Evolutionary conservation across 2,888 invertebrate species (phyloP).

Genomic region (Chromoteleia sp.): DNA sequence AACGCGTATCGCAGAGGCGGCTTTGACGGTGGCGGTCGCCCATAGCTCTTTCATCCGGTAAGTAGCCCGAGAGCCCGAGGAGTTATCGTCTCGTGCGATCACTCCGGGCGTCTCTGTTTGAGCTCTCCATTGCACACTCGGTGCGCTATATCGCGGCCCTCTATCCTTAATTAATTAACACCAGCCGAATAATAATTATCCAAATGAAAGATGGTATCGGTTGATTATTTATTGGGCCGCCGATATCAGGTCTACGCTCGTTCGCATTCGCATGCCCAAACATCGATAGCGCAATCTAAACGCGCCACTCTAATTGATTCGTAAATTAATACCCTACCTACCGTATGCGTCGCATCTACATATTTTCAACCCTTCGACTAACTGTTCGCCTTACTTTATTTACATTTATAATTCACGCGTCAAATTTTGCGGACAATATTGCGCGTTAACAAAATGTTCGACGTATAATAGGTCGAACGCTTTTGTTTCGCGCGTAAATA

Average conservation of each 20-base stretch:
- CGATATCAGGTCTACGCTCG: slow-evolving; percentile 69
- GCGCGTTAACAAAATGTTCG: too few species aligned
- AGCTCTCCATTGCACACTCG: slow-evolving; percentile 58
- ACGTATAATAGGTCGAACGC: too few species aligned
- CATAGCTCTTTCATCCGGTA: slow-evolving; percentile 81
- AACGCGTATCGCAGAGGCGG: slow-evolving; percentile 50
- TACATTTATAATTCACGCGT: too few species aligned
- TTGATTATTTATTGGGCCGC: slow-evolving; percentile 80
- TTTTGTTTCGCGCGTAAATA: too few species aligned
- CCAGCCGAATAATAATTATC: slow-evolving; percentile 82
- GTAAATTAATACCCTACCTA: slow-evolving; percentile 78
- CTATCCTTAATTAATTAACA: slow-evolving; percentile 83
- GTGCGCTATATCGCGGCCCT: slow-evolving; percentile 64
- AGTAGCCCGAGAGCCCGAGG: slow-evolving; percentile 80
- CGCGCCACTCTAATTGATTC: slow-evolving; percentile 80
- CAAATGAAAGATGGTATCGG: slow-evolving; percentile 82
- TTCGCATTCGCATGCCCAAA: slow-evolving; percentile 66
- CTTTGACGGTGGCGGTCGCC: slow-evolving; percentile 63
- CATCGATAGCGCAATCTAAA: slow-evolving; percentile 77
- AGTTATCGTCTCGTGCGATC: slow-evolving; percentile 81
- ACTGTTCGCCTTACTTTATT: too few species aligned
- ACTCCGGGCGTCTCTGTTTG: slow-evolving; percentile 71
- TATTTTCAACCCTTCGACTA: slow-evolving; percentile 29
- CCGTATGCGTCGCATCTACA: slow-evolving; percentile 68
- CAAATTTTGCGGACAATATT: too few species aligned